A percentile compares a stretch with the other conserved stretches of the same genome.
phyloP scores from a whole-genome alignment of 2,113 vertebrate genomes.

The Orcinus orca region DNA sequence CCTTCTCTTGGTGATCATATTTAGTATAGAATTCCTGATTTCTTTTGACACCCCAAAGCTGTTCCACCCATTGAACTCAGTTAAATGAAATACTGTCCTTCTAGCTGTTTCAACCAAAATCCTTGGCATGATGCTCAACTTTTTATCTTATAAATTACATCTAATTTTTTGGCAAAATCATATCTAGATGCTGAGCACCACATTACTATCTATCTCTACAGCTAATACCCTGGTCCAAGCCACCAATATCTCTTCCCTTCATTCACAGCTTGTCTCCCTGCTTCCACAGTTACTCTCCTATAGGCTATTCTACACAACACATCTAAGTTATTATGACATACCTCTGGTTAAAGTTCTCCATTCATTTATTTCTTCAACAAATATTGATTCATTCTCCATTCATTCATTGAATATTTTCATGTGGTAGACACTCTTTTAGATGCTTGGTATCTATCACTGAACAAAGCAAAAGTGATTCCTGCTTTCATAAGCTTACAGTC shows the following conservation, averaged over 20 bases:
- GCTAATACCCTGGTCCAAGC: not conserved
- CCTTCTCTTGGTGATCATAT: not conserved
- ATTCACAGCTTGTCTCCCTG: not conserved
- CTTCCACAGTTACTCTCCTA: not conserved
- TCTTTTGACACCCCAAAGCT: not conserved
- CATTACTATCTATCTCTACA: not conserved
- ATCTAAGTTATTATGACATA: not conserved
- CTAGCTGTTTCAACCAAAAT: not conserved
- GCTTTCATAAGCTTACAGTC: not conserved
- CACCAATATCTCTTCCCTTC: not conserved
- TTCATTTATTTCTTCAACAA: not conserved
- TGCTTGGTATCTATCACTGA: not conserved
- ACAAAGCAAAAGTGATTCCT: not conserved
- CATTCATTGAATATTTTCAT: not conserved
- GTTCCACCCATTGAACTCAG: not conserved
- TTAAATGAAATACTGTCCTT: not conserved
- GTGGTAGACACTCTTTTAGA: not conserved
- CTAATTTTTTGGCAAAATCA: not conserved
- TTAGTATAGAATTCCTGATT: not conserved
- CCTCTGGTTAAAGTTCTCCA: not conserved
- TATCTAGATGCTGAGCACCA: not conserved
- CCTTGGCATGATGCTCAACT: not conserved
- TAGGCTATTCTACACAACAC: not conserved
- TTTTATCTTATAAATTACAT: not conserved
- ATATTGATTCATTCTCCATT: not conserved